Evolutionary conservation across 2,888 invertebrate species (phyloP), one percentile per base, ranked within the genome.

Genomic region (Hypena proboscidalis): DNA sequence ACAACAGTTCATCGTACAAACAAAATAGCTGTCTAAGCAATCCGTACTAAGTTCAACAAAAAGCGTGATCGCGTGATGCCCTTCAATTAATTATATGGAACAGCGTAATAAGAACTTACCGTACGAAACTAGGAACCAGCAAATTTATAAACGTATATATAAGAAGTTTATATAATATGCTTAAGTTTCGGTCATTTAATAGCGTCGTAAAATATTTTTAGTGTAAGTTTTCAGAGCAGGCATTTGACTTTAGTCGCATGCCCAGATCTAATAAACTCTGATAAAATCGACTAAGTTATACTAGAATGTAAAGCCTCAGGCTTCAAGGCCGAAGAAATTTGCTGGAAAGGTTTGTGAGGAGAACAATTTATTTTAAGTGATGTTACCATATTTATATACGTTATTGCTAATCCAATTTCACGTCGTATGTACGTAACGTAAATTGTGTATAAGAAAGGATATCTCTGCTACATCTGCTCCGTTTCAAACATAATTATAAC

Each of bases 11-110:
- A 41, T 65, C 40, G 41, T 43, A 34, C n/a, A 39, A 39, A 36
- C 14, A 46, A 44, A 48, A 57, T 56, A 38, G 50, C 49, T 48
- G 47, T 46, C 45, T 46, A 39, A 46, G 45, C 52, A 57, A 61
- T 58, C 42, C 40, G 42, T 40, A 55, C 31, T 42, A 59, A 51
- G 34, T 54, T 37, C 6, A 44, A 48, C 46, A 60, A 67, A 62
- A 61, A 51, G 53, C 51, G 23, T 13, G 45, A 58, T 67, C 55
- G 67, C 67, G 67, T 67, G 67, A 39, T 43, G n/a, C 29, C 29
- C 22, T 7, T 34, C 46, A 49, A 60, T 67, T 58, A 64, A 56
- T 66, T 55, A 55, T 48, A 30, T 40, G 22, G 47, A 34, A 53
- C 48, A 54, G 29, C 21, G 33, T 33, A 37, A 25, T 46, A 40